Base-by-base conservation (phyloP, 35 echinoderm and acorn worm species). In the Stichopus chloronotus region DNA sequence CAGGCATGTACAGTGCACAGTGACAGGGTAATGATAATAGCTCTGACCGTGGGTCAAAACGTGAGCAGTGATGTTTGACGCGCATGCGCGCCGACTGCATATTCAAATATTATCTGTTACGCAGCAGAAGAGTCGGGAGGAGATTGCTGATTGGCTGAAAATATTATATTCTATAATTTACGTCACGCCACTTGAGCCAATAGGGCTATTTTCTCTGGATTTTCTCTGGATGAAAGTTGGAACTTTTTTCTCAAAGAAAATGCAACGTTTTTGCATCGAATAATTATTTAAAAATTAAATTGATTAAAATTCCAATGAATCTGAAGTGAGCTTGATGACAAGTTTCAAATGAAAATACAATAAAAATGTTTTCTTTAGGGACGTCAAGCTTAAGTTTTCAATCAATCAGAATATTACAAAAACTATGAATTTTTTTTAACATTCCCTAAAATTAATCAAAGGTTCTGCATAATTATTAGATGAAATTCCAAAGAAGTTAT, bases 41-140 rank as follows among this genome's bases (percentile, higher is more conserved):
- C 57, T 85, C 20, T 85, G 82, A 85, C 82, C 82, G 57, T 59
- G 58, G 82, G 82, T 85, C 82, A 85, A 7, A 85, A 85, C 82
- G 82, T 85, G 82, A 85, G 82, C 21, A 85, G 82, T 85, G 82
- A 85, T 58, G 55, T 85, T 23, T 58, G 57, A 55, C 30, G 55
- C 82, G 82, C 82, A 85, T 57, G 82, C 82, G 82, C 69, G 17
- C 53, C 17, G 58, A 58, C 55, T 85, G 82, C 55, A 85, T 85
- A 85, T 85, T 85, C 82, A 85, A 58, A 59, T n/a, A 85, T 85
- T 9, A 7, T 85, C 82, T 22, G 5, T 58, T 58, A 22, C 57
- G 55, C 55, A 56, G 55, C n/a, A 58, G 10, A 85, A 58, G 56
- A 85, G 82, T 85, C 10, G 82, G 56, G 55, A 58, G 20, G 21